phyloP scores from a whole-genome alignment of 2,888 invertebrate species.

The Apotomis turbidana region DNA sequence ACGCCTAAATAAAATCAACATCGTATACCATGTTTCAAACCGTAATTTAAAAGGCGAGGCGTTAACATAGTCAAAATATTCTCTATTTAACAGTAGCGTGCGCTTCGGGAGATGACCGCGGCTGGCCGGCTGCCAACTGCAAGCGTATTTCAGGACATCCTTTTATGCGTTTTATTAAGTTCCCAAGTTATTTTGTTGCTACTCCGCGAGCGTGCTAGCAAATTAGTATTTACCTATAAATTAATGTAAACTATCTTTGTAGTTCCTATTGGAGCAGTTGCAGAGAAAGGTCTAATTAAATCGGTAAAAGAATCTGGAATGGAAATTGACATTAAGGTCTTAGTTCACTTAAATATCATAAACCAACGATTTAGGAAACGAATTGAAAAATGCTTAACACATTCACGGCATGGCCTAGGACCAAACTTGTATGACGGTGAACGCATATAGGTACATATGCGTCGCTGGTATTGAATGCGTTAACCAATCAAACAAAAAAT shows the following conservation, averaged over 20 bases:
- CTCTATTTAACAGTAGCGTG: constrained; percentile 21
- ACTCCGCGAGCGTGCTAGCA: constrained; percentile 43
- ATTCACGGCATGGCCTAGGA: too few species aligned
- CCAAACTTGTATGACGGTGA: too few species aligned
- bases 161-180: constrained; percentile 81
- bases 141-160: constrained; percentile 76
- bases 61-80: constrained; percentile 37
- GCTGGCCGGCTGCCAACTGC: constrained; percentile 65
- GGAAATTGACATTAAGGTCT: neutral
- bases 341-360: too few species aligned
- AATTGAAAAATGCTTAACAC: too few species aligned
- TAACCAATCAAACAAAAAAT: too few species aligned
- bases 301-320: too few species aligned
- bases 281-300: too few species aligned
- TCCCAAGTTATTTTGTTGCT: constrained; percentile 69
- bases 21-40: constrained; percentile 12
- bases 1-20: constrained; percentile 19
- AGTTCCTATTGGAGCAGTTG: too few species aligned
- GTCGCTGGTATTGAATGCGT: too few species aligned
- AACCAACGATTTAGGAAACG: too few species aligned
- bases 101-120: constrained; percentile 59
- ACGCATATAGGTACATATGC: too few species aligned
- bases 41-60: constrained; percentile 13
- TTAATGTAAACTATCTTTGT: too few species aligned
- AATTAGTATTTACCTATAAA: neutral